Evolutionary conservation across 2,113 vertebrate species (phyloP).

Genomic region (Varanus salvator): DNA sequence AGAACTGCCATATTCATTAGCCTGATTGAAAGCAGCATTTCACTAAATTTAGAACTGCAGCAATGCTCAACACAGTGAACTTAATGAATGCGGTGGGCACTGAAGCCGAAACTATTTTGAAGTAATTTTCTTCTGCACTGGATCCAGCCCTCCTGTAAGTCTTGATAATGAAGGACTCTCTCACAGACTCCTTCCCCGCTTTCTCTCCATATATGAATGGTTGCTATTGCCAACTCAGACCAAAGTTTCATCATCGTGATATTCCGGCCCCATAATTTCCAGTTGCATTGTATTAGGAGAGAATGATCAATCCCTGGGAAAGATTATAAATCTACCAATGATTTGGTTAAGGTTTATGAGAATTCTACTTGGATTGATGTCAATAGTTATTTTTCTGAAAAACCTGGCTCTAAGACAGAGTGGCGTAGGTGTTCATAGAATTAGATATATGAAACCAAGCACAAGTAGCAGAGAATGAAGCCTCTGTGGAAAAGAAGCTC

Average conservation of each 20-base stretch:
- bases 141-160: slow-evolving; percentile 58
- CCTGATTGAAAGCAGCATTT: slow-evolving; percentile 65
- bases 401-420: slow-evolving; percentile 34
- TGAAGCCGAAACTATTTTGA: slow-evolving; percentile 71
- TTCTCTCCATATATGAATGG: slow-evolving; percentile 27
- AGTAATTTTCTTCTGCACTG: slow-evolving; percentile 67
- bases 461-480: slow-evolving; percentile 2
- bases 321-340: slow-evolving; percentile 17
- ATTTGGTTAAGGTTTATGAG: slow-evolving; percentile 13
- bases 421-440: background rate
- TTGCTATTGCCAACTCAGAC: slow-evolving; percentile 43
- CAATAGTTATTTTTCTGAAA: slow-evolving; percentile 7
- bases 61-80: slow-evolving; percentile 62
- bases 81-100: slow-evolving; percentile 69
- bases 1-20: slow-evolving; percentile 69
- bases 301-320: background rate
- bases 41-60: slow-evolving; percentile 68
- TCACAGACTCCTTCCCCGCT: background rate
- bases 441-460: slow-evolving; percentile 22
- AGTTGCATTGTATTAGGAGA: slow-evolving; percentile 22
- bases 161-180: slow-evolving; percentile 58
- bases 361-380: background rate
- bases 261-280: slow-evolving; percentile 29
- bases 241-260: slow-evolving; percentile 33
- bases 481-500: background rate